These are phyloP conservation scores for Mellivora capensis DNA, from an alignment of 2,113 vertebrate genomes.

Conservation along the genomic window DNA sequence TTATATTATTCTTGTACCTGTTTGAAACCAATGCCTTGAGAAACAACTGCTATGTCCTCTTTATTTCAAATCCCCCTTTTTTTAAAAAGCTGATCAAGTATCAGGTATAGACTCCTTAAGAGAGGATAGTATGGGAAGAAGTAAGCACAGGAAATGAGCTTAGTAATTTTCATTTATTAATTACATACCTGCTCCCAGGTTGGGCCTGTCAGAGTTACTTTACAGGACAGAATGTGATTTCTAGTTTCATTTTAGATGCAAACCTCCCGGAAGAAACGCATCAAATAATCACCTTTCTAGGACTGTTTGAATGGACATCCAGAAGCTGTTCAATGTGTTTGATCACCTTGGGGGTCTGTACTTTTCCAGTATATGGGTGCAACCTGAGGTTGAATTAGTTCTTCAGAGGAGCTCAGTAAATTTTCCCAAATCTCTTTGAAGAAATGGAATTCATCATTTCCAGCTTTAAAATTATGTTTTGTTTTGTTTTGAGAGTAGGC, in stretches of 20 bases:
- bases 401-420: not conserved
- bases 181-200: not conserved
- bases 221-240: constrained; percentile 48
- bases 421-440: constrained; percentile 31
- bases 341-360: constrained; percentile 39
- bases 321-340: constrained; percentile 67
- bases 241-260: constrained; percentile 38
- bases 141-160: not conserved
- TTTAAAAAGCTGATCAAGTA: not conserved
- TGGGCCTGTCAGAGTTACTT: constrained; percentile 31
- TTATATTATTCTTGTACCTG: not conserved
- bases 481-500: not conserved
- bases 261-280: constrained; percentile 46
- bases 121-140: not conserved
- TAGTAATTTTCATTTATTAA: constrained; percentile 23
- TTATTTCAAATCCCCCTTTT: not conserved
- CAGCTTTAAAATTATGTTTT: not conserved
- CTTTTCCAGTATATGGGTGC: not conserved
- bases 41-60: not conserved
- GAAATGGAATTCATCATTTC: constrained; percentile 11
- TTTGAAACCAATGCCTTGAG: not conserved
- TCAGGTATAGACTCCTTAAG: not conserved
- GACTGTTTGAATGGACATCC: constrained; percentile 33
- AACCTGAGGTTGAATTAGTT: constrained; percentile 35
- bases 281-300: constrained; percentile 31